Base-by-base conservation (phyloP, 2,797 vertebrate species). In the Rhinella marina region DNA sequence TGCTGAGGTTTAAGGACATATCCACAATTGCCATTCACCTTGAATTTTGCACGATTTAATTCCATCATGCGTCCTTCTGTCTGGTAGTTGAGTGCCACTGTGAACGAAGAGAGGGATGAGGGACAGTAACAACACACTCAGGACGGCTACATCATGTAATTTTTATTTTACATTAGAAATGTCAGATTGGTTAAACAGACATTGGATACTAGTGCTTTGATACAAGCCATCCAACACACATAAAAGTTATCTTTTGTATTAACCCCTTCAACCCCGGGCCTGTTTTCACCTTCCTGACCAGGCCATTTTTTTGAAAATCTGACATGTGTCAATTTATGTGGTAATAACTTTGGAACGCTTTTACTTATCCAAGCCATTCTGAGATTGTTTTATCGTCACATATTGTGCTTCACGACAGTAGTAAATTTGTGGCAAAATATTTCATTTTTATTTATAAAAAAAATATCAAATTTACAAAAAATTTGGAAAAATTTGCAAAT, bases 41-140 rank as follows among this genome's bases (percentile, higher is more conserved):
- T 97, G 92, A 99, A 99, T 92, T 99, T 98, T 86, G 98, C 96
- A 92, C 97, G 95, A 91, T 99, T 99, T 91, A 99, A 91, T 92
- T 99, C 98, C 98, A 99, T 99, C 96, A 99, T 96, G 21, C 98
- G 96, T 19, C 98, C 98, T 90, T 99, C 97, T 0, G 98, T 98
- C 92, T 99, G 98, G 92, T 99, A 99, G 94, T 99, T 99, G 29
- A 99, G 93, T n/a, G 98, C 98, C 92, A 99, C 98, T 99, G 93
- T 88, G 52, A 56, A 88, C 66, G 87, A 52, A 88, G 80, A 68
- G 70, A 86, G 10, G n/a, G 6, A 64, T 57, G 50, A 79, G n/a
- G 16, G 48, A 23, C 1, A 4, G 41, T 50, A n/a, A 50, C 19
- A 50, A 75, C 21, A 50, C 48, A n/a, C 19, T 50, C 19, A 48